These are phyloP conservation scores for Solenopsis invicta DNA, from an alignment of 1,140 invertebrate genomes.

Conservation along the genomic window DNA sequence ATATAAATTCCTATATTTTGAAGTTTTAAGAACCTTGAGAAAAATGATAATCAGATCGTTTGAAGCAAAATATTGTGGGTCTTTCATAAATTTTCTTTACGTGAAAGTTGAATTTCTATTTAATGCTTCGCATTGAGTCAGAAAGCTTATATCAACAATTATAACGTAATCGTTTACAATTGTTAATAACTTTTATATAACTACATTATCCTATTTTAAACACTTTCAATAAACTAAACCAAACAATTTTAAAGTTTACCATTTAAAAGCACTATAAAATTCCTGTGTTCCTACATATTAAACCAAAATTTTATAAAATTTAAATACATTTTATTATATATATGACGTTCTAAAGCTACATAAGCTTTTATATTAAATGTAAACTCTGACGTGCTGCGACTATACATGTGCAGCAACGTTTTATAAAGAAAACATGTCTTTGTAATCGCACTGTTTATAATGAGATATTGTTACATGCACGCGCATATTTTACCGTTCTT, in stretches of 20 bases:
- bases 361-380: slow-evolving; percentile 42
- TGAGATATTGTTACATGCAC: slow-evolving; percentile 30
- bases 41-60: slow-evolving; percentile 35
- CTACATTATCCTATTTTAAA: neutral
- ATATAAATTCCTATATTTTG: no score
- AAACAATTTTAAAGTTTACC: neutral
- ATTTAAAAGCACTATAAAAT: neutral
- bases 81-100: slow-evolving; percentile 30
- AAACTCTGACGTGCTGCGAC: slow-evolving; percentile 4
- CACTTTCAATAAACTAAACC: neutral
- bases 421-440: slow-evolving; percentile 38
- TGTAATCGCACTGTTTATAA: slow-evolving; percentile 36
- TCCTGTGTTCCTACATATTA: neutral
- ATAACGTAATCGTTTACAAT: neutral
- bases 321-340: slow-evolving; percentile 23
- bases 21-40: slow-evolving; percentile 5
- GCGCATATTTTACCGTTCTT: slow-evolving; percentile 20
- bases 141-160: slow-evolving; percentile 5
- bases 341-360: slow-evolving; percentile 29
- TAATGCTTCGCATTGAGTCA: slow-evolving; percentile 8
- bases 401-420: neutral
- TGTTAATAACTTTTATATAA: neutral
- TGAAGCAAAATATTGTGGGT: slow-evolving; percentile 5
- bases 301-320: slow-evolving; percentile 48
- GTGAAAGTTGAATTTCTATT: slow-evolving; percentile 24